Conservation (phyloP, 1,140 invertebrate species). For the Cepaea nemoralis region DNA sequence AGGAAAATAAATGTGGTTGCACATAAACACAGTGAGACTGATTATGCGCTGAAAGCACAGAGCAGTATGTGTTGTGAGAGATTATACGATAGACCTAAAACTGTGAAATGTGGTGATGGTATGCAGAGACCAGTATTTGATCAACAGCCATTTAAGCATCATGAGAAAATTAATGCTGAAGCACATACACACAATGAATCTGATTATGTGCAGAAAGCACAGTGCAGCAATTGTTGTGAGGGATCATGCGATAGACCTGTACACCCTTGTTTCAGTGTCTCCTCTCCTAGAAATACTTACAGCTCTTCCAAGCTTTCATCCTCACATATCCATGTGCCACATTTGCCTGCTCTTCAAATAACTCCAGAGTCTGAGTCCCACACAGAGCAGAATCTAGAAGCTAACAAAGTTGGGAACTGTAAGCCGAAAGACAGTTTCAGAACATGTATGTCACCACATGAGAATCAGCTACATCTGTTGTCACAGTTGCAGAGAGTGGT, state of each 20-base stretch:
- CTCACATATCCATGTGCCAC: neutral
- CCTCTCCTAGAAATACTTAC: neutral
- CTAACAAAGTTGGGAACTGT: neutral
- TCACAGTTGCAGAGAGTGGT: neutral
- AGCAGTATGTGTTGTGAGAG: too few species aligned
- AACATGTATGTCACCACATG: neutral
- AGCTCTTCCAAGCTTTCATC: neutral
- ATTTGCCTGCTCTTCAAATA: neutral
- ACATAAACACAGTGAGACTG: neutral
- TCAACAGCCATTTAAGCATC: neutral
- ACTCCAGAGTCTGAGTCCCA: neutral
- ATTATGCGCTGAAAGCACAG: too few species aligned
- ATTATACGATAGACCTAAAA: too few species aligned
- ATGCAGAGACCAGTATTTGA: too few species aligned
- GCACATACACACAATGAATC: neutral
- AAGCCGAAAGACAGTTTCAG: neutral
- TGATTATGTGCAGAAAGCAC: neutral
- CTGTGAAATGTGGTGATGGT: too few species aligned
- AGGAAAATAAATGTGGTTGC: too few species aligned
- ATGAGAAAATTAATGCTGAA: neutral
- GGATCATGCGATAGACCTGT: neutral
- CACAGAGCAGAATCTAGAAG: neutral
- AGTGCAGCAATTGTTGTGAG: neutral
- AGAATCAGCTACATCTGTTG: neutral
- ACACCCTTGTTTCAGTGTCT: neutral